Base-by-base conservation (phyloP, 92 coral and sea anemone genomes). In the Heteractis magnifica region DNA sequence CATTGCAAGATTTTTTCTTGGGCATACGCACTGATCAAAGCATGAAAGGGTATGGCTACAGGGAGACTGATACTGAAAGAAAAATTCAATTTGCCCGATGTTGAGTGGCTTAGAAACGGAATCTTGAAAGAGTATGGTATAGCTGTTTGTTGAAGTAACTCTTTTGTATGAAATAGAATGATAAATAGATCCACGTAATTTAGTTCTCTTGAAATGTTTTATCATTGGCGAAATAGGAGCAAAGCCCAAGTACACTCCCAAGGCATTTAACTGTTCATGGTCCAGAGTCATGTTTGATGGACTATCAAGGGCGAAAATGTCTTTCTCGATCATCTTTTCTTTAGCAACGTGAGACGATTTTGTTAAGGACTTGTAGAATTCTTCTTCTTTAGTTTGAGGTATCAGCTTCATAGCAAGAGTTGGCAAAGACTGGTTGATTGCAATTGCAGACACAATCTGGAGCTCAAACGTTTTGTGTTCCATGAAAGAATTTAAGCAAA, bases 401-500 rank as follows among this genome's bases (percentile, higher is more conserved):
- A 26, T 26, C 26, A 26, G 1, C 26, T 26, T 26, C 26, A 26
- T 26, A 26, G 26, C 26, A 26, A 26, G 1, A 26, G 26, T 26
- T 26, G 26, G 26, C 26, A 26, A 26, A 26, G 26, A 26, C 26
- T 26, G 26, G 26, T 26, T 26, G 26, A 26, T 26, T 26, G 26
- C 26, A 26, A 26, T 26, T 26, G 26, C 26, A 26, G 26, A 26
- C 26, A 26, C 26, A 26, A 26, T 26, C 26, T 26, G 26, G 26
- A 26, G 26, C 26, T 26, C 26, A 0, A 0, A 26, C 26, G 26
- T 83, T 86, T 82, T 89, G 93, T 14, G 90, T 83, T 20, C 93
- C 93, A 21, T 90, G 93, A 18, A 90, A 65, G 49, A 83, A 26
- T 72, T 90, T 90, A 15, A 90, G 79, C 19, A 87, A 21, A 41